A percentile compares a stretch with the other conserved stretches of the same genome.
These are phyloP conservation scores for Paramuricea clavata DNA, from an alignment of 92 coral and sea anemone genomes.

Conservation along the genomic window DNA sequence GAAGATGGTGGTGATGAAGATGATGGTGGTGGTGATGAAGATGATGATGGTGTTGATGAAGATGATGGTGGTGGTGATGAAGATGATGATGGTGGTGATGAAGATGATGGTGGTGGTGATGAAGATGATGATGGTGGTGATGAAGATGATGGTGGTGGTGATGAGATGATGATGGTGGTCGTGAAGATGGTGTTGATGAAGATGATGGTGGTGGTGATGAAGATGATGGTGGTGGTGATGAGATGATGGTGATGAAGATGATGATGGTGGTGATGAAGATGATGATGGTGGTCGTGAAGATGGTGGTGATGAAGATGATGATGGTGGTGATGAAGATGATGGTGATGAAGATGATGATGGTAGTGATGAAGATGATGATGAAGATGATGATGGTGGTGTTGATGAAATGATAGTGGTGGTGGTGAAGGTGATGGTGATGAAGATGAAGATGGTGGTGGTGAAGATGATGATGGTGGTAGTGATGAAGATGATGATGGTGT, in stretches of 20 bases:
- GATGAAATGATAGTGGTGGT: neutral
- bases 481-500: neutral
- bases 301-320: neutral
- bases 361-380: conserved; percentile 16
- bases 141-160: neutral
- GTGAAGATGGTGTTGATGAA: neutral
- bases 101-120: neutral
- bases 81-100: neutral
- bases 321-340: neutral
- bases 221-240: neutral
- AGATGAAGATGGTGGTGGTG: neutral
- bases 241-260: neutral
- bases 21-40: neutral
- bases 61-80: neutral
- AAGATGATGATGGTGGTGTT: neutral
- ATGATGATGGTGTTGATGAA: neutral
- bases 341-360: neutral
- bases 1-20: neutral
- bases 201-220: neutral
- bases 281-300: too few species aligned
- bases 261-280: neutral
- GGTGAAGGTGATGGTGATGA: neutral
- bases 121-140: neutral
- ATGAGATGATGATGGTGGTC: conserved; percentile 1
- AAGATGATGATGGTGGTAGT: neutral